Base-by-base conservation (phyloP, 2,113 vertebrate genomes). In the Poecilia latipinna region DNA sequence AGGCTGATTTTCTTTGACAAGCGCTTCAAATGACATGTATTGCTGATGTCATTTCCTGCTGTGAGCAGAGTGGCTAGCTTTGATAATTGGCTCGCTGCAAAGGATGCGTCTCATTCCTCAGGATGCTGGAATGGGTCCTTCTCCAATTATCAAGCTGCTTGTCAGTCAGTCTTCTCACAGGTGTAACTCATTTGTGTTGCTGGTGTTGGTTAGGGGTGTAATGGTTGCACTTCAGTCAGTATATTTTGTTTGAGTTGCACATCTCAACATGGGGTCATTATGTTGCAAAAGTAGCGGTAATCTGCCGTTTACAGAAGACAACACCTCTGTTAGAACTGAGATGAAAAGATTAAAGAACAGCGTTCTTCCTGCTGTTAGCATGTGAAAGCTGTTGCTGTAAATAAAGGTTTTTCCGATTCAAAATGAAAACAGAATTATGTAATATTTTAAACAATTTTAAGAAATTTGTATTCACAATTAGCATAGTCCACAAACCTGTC, bases 121-220 rank as follows among this genome's bases (percentile, higher is more conserved):
- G 57, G 61, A 71, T 60, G 29, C 64, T 61, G 84, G 85, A 93
- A 91, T 88, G 76, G 70, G 76, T 87, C 85, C 93, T 90, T 79
- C 78, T 86, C 82, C 92, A 91, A 93, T 95, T 93, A 94, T 94
- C 93, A 91, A 90, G 83, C 82, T 70, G 83, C 90, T 93, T 93
- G 90, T 91, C 90, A 75, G 75, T 87, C 80, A 86, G 78, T 84
- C 72, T 89, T 82, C 89, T 79, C 75, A 89, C 87, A 90, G 92
- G 91, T 75, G 84, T 78, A 77, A 80, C 78, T 86, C 71, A 88
- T 89, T 91, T 88, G 88, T 90, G 89, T 89, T 87, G 75, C 82
- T 84, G 91, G 87, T 90, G 91, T 90, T 89, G 80, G 77, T 86
- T 73, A 54, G 74, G 85, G 85, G 83, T 88, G 81, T 84, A 88